A percentile compares a stretch with the other conserved stretches of the same genome.
Conservation (phyloP, 2,888 invertebrate genomes). For the Tenthredo amoena region DNA sequence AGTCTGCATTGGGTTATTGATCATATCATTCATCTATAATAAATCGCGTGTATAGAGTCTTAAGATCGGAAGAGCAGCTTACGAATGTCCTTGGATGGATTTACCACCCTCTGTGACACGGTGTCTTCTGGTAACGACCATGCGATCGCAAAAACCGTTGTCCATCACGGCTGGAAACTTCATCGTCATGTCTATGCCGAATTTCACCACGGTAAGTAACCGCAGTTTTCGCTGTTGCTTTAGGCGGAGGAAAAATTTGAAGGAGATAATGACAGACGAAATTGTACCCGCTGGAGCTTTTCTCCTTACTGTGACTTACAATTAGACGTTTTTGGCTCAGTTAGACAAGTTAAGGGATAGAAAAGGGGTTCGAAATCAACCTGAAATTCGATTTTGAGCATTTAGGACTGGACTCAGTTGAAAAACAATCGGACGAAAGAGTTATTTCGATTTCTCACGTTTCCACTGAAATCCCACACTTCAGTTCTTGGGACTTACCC, state of each 20-base stretch:
- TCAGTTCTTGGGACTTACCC: conserved; percentile 38
- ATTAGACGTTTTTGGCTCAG: background rate
- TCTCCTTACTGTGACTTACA: background rate
- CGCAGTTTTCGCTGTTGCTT: background rate
- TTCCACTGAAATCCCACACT: conserved; percentile 42
- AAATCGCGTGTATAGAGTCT: conserved; percentile 29
- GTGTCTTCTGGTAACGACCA: conserved; percentile 37
- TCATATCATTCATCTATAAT: background rate
- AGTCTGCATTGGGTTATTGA: background rate
- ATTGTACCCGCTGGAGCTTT: background rate
- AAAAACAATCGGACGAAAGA: background rate
- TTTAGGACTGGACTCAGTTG: background rate
- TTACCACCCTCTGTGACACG: conserved; percentile 13
- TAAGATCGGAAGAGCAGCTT: conserved; percentile 31
- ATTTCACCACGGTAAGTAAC: conserved; percentile 39
- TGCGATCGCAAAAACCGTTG: conserved; percentile 46
- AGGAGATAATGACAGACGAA: background rate
- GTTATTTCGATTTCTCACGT: conserved; percentile 43
- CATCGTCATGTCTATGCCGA: conserved; percentile 47
- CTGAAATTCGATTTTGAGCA: background rate
- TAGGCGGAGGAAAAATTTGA: background rate
- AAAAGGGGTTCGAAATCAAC: background rate
- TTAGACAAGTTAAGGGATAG: background rate
- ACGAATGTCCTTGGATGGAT: conserved; percentile 42
- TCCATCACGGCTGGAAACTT: conserved; percentile 47